phyloP scores from a whole-genome alignment of 2,888 invertebrate genomes.

The Mallateleia sp. region DNA sequence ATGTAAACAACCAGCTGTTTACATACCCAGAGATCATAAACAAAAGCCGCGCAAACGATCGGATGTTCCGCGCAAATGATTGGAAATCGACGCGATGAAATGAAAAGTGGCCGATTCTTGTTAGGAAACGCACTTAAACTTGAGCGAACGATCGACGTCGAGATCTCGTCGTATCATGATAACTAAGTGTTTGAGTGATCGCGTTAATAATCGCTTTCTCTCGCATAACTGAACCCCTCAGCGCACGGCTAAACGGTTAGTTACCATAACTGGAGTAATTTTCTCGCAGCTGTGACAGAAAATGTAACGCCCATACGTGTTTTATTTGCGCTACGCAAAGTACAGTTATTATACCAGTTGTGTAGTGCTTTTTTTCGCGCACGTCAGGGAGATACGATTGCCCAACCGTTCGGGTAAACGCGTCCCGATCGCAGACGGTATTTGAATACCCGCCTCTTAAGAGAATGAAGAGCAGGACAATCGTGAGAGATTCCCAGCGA shows the following conservation, averaged over 20 bases:
- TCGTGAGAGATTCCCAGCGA: conserved; percentile 89
- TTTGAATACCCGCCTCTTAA: conserved; percentile 88
- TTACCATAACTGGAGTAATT: conserved; percentile 68
- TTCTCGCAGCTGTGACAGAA: conserved; percentile 53
- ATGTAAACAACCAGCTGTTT: conserved; percentile 15
- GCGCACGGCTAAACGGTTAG: conserved; percentile 27
- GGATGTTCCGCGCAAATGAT: neutral
- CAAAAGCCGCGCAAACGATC: neutral
- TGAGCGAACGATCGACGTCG: conserved; percentile 19
- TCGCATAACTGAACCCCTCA: conserved; percentile 46
- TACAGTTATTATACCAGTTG: conserved; percentile 75
- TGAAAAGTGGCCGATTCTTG: conserved; percentile 54
- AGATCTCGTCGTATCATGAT: conserved; percentile 7
- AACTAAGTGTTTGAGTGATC: conserved; percentile 48
- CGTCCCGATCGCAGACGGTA: conserved; percentile 83
- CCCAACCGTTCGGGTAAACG: conserved; percentile 85
- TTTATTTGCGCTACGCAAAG: conserved; percentile 54
- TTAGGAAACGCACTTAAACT: conserved; percentile 43
- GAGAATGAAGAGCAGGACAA: conserved; percentile 88
- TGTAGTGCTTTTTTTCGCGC: conserved; percentile 76
- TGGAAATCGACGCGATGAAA: conserved; percentile 49
- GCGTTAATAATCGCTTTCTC: conserved; percentile 74
- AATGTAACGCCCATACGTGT: conserved; percentile 25
- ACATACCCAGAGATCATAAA: too few relatives aligned
- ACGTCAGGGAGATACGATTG: conserved; percentile 80